Percentiles rank a stretch among this genome's conserved stretches.
Evolutionary conservation across 2,888 invertebrate genomes (phyloP).

Genomic region (Plusia festucae): DNA sequence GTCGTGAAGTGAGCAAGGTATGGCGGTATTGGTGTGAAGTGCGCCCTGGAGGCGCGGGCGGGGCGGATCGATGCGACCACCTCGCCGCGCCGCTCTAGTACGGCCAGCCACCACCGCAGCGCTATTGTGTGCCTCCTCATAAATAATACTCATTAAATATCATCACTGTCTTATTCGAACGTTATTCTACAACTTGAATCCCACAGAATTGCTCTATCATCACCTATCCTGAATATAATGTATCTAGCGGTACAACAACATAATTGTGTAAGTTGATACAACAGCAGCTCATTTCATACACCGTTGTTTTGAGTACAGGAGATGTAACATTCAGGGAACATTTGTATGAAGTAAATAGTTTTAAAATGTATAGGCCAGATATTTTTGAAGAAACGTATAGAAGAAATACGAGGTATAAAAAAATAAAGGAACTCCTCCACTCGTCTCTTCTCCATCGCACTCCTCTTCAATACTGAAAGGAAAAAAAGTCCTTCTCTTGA

Average conservation of each 20-base stretch:
- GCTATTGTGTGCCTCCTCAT: constrained; percentile 49
- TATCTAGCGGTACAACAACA: background rate
- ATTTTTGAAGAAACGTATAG: background rate
- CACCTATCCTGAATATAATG: background rate
- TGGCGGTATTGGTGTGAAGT: constrained; percentile 77
- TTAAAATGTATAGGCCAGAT: background rate
- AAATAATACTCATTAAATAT: constrained; percentile 20
- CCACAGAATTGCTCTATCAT: background rate
- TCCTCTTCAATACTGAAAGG: too few relatives aligned
- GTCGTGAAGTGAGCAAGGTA: constrained; percentile 81
- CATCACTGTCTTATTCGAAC: constrained; percentile 8
- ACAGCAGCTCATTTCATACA: background rate
- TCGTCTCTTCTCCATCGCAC: too few relatives aligned
- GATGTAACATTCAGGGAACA: background rate
- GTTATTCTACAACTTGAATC: background rate
- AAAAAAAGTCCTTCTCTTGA: too few relatives aligned
- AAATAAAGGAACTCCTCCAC: too few relatives aligned
- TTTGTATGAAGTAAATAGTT: too few relatives aligned
- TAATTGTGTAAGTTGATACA: background rate
- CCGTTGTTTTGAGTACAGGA: background rate
- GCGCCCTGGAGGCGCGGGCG: constrained; percentile 72
- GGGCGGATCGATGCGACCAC: constrained; percentile 80
- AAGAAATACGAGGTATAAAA: too few relatives aligned
- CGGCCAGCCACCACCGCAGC: constrained; percentile 61
- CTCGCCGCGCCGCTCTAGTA: constrained; percentile 67